Percentiles rank a stretch among this genome's conserved stretches.
Evolutionary conservation across 2,113 vertebrate species (phyloP).

Genomic region (Heliornis fulica): DNA sequence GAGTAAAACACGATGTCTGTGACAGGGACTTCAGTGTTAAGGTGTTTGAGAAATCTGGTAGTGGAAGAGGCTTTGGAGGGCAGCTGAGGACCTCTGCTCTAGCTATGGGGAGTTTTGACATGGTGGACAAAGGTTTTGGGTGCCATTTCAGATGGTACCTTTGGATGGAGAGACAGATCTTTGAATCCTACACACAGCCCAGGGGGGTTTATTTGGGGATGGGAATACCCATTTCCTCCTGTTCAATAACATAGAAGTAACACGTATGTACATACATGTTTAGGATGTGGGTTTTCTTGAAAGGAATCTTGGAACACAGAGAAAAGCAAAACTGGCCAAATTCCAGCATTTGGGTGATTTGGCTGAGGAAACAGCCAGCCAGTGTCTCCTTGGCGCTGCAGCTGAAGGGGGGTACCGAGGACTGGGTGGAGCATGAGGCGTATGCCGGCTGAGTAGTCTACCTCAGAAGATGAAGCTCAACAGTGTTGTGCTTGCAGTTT

Average conservation of each 20-base stretch:
- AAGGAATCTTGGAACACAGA: background rate
- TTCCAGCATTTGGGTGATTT: background rate
- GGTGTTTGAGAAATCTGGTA: background rate
- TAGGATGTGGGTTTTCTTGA: background rate
- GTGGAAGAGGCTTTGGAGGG: background rate
- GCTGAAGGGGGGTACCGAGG: background rate
- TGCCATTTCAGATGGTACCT: background rate
- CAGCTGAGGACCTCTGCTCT: background rate
- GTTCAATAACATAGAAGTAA: fast-evolving
- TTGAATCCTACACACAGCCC: no score
- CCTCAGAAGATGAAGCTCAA: background rate
- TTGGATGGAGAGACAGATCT: background rate
- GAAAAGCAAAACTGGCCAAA: background rate
- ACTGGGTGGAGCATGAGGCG: fast-evolving
- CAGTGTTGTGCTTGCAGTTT: background rate
- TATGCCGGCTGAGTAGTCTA: background rate
- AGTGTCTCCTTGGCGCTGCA: background rate
- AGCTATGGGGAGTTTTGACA: background rate
- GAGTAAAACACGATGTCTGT: background rate
- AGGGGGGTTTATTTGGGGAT: background rate
- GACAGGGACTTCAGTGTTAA: background rate
- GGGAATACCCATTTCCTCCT: background rate
- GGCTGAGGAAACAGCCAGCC: background rate
- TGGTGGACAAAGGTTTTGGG: background rate
- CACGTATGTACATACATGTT: no score